A percentile compares a stretch with the other conserved stretches of the same genome.
These are phyloP conservation scores for Hylyphantes graminicola DNA, from an alignment of 1,140 invertebrate genomes.

Conservation along the genomic window DNA sequence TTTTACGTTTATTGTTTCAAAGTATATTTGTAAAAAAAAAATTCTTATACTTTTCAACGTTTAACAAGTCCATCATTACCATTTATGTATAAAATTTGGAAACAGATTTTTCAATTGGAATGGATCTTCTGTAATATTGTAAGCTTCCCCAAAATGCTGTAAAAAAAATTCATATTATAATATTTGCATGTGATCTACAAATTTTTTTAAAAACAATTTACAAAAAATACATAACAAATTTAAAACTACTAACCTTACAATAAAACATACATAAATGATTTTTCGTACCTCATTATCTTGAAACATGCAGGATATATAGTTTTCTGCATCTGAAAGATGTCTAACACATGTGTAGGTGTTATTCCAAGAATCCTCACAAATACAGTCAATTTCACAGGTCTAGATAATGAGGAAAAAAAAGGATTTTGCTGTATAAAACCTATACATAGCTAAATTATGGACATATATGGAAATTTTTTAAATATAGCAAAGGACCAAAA, in stretches of 20 bases:
- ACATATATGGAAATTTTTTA: no score
- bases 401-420: constrained; percentile 64
- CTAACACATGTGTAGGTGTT: constrained; percentile 86
- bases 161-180: constrained; percentile 62
- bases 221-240: not conserved
- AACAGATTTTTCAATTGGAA: constrained; percentile 77
- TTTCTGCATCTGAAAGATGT: constrained; percentile 70
- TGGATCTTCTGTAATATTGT: constrained; percentile 76
- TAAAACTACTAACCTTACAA: not conserved
- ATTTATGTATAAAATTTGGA: not conserved
- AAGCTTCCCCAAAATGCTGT: constrained; percentile 78
- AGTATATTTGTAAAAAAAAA: no score
- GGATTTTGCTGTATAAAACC: no score
- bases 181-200: no score
- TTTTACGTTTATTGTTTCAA: no score
- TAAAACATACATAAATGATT: not conserved
- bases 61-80: no score
- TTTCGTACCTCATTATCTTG: constrained; percentile 76
- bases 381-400: constrained; percentile 78
- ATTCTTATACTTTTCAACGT: no score
- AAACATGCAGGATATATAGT: constrained; percentile 82
- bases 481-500: no score
- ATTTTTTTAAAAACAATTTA: not conserved
- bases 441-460: no score
- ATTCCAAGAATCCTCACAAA: constrained; percentile 84